These are phyloP conservation scores for Spodoptera litura DNA, from an alignment of 1,140 invertebrate species.

Conservation along the genomic window DNA sequence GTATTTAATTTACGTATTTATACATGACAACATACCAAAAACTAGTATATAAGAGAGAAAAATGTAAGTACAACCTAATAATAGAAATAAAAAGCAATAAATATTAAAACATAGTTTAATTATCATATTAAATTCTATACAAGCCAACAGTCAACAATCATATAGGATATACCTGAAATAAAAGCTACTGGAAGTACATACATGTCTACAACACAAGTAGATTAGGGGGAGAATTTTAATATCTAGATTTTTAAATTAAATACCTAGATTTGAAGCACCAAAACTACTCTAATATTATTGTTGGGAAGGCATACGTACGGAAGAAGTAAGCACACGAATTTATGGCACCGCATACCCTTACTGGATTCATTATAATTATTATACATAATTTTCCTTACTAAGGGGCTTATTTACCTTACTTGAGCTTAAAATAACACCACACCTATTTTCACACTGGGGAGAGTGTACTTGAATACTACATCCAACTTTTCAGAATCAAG, in stretches of 20 bases:
- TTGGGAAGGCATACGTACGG: constrained; percentile 16
- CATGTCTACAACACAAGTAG: constrained; percentile 10
- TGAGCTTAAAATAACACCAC: too few relatives aligned
- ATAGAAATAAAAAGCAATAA: constrained; percentile 13
- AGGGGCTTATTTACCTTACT: too few relatives aligned
- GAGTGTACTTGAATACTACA: too few relatives aligned
- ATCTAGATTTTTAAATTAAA: too few relatives aligned
- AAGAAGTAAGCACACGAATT: constrained; percentile 6
- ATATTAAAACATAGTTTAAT: constrained; percentile 41
- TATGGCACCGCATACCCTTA: constrained; percentile 16
- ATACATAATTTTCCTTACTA: too few relatives aligned
- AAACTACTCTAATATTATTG: constrained; percentile 33
- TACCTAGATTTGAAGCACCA: constrained; percentile 11
- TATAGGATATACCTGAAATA: constrained; percentile 19
- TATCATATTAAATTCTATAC: constrained; percentile 43
- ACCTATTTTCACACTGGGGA: too few relatives aligned
- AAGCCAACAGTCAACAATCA: constrained; percentile 48
- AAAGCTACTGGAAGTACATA: constrained; percentile 32
- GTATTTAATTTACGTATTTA: not conserved
- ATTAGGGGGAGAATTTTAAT: not conserved
- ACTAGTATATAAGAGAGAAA: not conserved
- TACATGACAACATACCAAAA: not conserved
- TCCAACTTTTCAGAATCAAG: too few relatives aligned
- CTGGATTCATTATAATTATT: not conserved
- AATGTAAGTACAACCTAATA: not conserved